phyloP scores from a whole-genome alignment of 2,888 invertebrate genomes.

The Hecatera dysodea region DNA sequence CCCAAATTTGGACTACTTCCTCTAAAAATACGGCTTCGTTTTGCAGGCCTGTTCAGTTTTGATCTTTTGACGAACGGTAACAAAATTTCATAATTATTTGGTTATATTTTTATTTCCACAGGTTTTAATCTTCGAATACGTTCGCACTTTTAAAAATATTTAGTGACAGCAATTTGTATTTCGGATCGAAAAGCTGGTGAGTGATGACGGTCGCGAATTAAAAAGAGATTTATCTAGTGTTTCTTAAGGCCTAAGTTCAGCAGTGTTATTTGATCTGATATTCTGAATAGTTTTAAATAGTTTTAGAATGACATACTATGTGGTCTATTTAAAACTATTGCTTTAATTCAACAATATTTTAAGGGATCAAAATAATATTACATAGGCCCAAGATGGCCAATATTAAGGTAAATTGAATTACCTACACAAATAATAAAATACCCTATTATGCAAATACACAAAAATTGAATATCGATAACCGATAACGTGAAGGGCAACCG shows the following conservation, averaged over 20 bases:
- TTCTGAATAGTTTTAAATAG: background rate
- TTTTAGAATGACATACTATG: too few species aligned
- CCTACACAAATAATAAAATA: slow-evolving; percentile 49
- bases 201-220: background rate
- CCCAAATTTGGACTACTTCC: background rate
- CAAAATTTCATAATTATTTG: background rate
- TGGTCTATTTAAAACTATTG: background rate
- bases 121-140: too few species aligned
- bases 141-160: background rate
- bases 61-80: background rate
- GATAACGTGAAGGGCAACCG: slow-evolving; percentile 41
- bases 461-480: slow-evolving; percentile 66
- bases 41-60: too few species aligned
- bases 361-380: slow-evolving; percentile 6
- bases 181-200: background rate
- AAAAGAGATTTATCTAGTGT: too few species aligned
- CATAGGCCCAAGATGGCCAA: slow-evolving; percentile 12
- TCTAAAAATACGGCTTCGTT: too few species aligned
- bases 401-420: slow-evolving; percentile 50
- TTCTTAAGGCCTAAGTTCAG: too few species aligned
- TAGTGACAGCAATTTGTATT: background rate
- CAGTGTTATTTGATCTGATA: background rate
- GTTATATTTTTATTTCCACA: background rate
- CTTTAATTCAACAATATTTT: slow-evolving; percentile 12
- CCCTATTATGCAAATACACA: slow-evolving; percentile 64